Conservation (phyloP, 2,888 invertebrate species). For the Cantharis lateralis region DNA sequence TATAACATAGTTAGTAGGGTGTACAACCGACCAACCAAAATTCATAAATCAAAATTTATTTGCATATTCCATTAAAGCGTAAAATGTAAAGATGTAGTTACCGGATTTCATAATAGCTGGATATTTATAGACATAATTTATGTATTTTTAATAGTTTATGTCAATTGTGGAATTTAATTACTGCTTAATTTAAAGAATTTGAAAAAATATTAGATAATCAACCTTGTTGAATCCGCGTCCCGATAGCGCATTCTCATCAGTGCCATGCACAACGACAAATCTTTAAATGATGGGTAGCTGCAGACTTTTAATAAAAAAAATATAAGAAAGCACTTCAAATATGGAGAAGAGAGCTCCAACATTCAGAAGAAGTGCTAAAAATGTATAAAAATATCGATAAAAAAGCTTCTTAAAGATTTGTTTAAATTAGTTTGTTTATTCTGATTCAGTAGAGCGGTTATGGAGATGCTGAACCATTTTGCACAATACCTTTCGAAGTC, state of each 20-base stretch:
- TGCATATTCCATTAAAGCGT: background rate
- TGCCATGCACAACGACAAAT: too few relatives aligned
- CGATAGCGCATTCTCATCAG: background rate
- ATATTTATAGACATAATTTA: background rate
- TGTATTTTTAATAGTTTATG: background rate
- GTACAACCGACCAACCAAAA: background rate
- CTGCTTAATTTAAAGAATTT: background rate
- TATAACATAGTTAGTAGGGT: slow-evolving; percentile 6
- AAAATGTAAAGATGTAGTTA: background rate
- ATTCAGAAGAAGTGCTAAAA: too few relatives aligned
- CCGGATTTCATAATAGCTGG: background rate
- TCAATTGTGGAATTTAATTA: background rate
- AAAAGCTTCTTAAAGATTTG: too few relatives aligned
- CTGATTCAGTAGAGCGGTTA: too few relatives aligned
- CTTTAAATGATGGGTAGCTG: background rate
- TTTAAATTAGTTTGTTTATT: too few relatives aligned
- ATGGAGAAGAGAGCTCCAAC: too few relatives aligned
- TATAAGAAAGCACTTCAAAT: background rate
- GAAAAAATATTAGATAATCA: background rate
- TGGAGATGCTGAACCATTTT: too few relatives aligned
- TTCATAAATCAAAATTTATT: slow-evolving; percentile 9
- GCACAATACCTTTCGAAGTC: too few relatives aligned
- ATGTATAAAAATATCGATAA: too few relatives aligned
- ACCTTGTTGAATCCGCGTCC: background rate
- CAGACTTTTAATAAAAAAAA: background rate